These are phyloP conservation scores for Dastarcus helophoroides DNA, from an alignment of 2,888 invertebrate genomes.

Conservation along the genomic window DNA sequence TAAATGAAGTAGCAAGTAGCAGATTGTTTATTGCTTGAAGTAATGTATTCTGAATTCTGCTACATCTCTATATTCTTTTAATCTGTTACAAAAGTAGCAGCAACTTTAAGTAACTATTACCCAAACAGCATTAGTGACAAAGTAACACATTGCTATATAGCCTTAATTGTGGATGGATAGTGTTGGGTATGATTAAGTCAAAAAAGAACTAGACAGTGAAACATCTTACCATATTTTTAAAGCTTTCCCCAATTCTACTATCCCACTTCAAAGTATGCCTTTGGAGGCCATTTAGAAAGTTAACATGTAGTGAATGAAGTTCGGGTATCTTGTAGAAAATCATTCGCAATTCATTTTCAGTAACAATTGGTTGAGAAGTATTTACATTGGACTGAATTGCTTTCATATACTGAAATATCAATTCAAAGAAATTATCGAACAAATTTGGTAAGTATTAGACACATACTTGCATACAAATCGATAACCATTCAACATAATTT, in stretches of 20 bases:
- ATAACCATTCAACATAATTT: constrained; percentile 80
- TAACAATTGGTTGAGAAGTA: constrained; percentile 82
- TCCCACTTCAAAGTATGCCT: constrained; percentile 61
- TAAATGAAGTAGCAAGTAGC: too few species aligned
- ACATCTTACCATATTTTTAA: constrained; percentile 65
- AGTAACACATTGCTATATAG: too few species aligned
- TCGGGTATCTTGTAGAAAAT: constrained; percentile 92
- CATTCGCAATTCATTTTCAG: constrained; percentile 76
- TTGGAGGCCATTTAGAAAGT: constrained; percentile 68
- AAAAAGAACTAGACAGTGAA: too few species aligned
- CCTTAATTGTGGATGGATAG: too few species aligned
- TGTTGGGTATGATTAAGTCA: too few species aligned
- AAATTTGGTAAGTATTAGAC: too few species aligned
- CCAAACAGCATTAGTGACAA: too few species aligned
- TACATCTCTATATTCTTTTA: too few species aligned
- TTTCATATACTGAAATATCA: constrained; percentile 69
- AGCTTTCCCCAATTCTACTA: constrained; percentile 71
- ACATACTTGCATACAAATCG: constrained; percentile 73
- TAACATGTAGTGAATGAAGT: constrained; percentile 68
- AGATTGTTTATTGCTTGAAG: too few species aligned
- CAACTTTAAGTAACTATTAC: too few species aligned
- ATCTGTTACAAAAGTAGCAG: too few species aligned
- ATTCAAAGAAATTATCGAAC: constrained; percentile 3
- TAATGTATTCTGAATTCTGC: too few species aligned
- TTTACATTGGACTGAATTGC: constrained; percentile 78